Conservation (phyloP, 2,113 vertebrate genomes). For the Mustela lutreola region DNA sequence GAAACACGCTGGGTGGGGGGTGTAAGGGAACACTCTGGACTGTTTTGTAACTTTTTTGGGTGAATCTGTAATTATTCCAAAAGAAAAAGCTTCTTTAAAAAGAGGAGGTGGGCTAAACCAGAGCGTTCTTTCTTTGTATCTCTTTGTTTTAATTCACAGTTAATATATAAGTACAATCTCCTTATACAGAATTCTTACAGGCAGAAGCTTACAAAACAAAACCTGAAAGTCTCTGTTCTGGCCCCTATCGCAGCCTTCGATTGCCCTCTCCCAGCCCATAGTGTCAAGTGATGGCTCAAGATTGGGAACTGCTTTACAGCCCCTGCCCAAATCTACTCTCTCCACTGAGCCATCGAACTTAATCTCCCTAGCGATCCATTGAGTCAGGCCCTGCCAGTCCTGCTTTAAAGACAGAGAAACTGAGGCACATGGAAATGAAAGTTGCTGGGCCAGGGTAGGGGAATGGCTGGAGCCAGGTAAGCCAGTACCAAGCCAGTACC, state of each 20-base stretch:
- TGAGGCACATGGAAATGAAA: background rate
- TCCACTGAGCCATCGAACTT: background rate
- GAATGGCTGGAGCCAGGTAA: background rate
- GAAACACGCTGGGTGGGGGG: background rate
- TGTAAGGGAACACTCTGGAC: background rate
- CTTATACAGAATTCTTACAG: background rate
- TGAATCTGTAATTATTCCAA: background rate
- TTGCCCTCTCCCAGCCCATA: background rate
- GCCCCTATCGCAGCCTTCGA: background rate
- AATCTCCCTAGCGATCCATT: background rate
- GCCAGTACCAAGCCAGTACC: background rate
- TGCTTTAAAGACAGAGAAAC: background rate
- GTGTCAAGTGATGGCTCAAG: background rate
- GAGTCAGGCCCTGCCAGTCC: background rate
- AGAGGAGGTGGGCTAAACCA: background rate
- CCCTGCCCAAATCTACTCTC: background rate
- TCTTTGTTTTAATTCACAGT: background rate
- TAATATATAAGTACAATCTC: background rate
- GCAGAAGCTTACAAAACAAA: background rate
- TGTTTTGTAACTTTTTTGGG: background rate
- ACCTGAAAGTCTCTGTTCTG: background rate
- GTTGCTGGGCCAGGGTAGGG: background rate
- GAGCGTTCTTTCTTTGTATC: background rate
- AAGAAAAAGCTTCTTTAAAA: background rate
- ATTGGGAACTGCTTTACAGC: background rate